These are phyloP conservation scores for Megamerina dolium DNA, from an alignment of 2,888 invertebrate species.

Conservation along the genomic window DNA sequence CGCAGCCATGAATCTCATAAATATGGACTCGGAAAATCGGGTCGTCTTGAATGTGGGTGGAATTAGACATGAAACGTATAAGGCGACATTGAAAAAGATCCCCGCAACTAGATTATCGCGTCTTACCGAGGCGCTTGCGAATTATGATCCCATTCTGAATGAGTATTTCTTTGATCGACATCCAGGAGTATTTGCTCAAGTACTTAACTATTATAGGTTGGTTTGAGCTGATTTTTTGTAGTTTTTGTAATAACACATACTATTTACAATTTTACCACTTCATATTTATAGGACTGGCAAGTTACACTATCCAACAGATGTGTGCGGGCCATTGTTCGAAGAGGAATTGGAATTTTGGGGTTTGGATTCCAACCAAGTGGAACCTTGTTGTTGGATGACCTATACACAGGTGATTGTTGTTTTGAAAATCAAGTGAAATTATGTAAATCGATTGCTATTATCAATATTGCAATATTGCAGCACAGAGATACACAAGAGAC, in stretches of 20 bases:
- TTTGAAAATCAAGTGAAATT: neutral
- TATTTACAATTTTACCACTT: neutral
- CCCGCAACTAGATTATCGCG: slow-evolving; percentile 91
- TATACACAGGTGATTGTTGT: slow-evolving; percentile 93
- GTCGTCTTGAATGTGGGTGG: slow-evolving; percentile 98
- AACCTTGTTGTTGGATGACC: slow-evolving; percentile 99
- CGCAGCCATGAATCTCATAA: slow-evolving; percentile 77
- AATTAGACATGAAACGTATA: slow-evolving; percentile 94
- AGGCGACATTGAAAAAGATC: slow-evolving; percentile 94
- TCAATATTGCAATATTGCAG: slow-evolving; percentile 51
- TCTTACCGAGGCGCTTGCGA: slow-evolving; percentile 93
- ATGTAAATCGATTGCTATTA: too few species aligned
- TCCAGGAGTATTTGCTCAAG: slow-evolving; percentile 94
- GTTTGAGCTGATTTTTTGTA: slow-evolving; percentile 5
- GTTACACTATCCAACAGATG: slow-evolving; percentile 97
- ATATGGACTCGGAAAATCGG: slow-evolving; percentile 97
- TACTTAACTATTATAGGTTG: slow-evolving; percentile 91
- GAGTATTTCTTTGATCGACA: slow-evolving; percentile 99
- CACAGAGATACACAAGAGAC: slow-evolving; percentile 99
- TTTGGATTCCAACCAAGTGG: slow-evolving; percentile 97
- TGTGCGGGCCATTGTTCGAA: slow-evolving; percentile 97
- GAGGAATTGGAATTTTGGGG: slow-evolving; percentile 99
- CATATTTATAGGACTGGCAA: slow-evolving; percentile 74
- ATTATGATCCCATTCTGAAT: slow-evolving; percentile 98
- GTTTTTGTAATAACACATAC: neutral